Evolutionary conservation across 2,888 invertebrate species (phyloP), one percentile per base, ranked within the genome.

Genomic region (Crepidodera aurea): DNA sequence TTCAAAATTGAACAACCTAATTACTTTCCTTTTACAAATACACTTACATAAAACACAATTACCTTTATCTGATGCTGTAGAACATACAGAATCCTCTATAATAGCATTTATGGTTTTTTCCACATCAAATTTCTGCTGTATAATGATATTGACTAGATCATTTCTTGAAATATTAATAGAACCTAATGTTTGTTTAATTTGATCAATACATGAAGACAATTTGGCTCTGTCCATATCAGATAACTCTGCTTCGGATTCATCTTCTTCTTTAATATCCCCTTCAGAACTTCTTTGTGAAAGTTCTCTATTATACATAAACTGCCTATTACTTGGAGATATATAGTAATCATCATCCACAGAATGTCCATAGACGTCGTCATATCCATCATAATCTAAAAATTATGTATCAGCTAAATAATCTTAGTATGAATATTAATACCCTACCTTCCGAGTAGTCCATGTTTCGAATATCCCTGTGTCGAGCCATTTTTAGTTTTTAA

Each of bases 291-390:
- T 90, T 64, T 88, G 88, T 12, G 72, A 72, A 51, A 75, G 73
- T 67, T 88, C 89, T 42, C 96, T 86, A 77, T 96, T 93, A 77
- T 89, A 96, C 76, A 96, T 84, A 83, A 93, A 96, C 62, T 89
- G 87, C 34, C 88, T 84, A 83, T 94, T 93, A 76, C 92, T 91
- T 1, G 96, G 96, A 10, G 96, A 97, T 74, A 95, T 88, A 77
- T 91, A 92, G 80, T 88, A 91, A 77, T 95, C 95, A 77, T 97
- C 96, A 81, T 97, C 97, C 39, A 96, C 90, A 1, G 96, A 96
- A 80, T 94, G 93, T 8, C 96, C 96, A 79, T 95, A 97, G 62
- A 93, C 88, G 83, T 94, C 94, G 76, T 94, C 93, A 74, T 93
- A 93, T 12, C 88, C 91, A 75, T 96, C 96, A 77, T 93, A 96